phyloP scores from a whole-genome alignment of 2,113 vertebrate species.

The Osmerus mordax region DNA sequence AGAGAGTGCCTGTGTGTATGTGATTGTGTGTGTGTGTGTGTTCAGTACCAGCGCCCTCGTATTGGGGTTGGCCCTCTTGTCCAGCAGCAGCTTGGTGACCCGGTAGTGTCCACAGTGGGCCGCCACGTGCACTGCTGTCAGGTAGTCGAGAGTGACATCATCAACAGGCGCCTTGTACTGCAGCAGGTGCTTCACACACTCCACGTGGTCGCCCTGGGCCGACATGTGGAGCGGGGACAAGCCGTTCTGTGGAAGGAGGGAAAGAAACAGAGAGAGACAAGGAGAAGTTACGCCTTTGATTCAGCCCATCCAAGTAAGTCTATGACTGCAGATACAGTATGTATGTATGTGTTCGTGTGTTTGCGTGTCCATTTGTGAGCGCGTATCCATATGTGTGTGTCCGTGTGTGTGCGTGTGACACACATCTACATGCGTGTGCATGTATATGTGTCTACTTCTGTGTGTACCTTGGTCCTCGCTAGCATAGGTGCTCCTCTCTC shows the following conservation, averaged over 20 bases:
- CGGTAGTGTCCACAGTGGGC: constrained; percentile 97
- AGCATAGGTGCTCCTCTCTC: constrained; percentile 91
- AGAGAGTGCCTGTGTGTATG: neutral
- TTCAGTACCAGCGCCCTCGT: constrained; percentile 46
- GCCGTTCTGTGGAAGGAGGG: constrained; percentile 79
- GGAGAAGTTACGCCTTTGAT: neutral
- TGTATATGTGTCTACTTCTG: constrained; percentile 35
- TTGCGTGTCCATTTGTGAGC: neutral
- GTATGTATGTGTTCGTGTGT: neutral
- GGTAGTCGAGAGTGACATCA: constrained; percentile 95
- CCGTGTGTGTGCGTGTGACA: constrained; percentile 2
- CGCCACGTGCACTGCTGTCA: constrained; percentile 92
- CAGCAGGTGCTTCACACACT: constrained; percentile 77
- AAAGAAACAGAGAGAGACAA: neutral
- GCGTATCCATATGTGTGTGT: too few species aligned
- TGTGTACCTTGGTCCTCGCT: constrained; percentile 90
- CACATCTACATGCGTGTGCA: neutral
- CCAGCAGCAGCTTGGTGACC: constrained; percentile 95
- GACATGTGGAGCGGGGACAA: constrained; percentile 97
- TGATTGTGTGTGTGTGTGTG: neutral
- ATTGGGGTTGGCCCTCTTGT: constrained; percentile 97
- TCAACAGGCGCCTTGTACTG: constrained; percentile 95
- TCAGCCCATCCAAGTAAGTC: neutral
- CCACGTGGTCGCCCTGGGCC: constrained; percentile 94
- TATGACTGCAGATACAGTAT: neutral